phyloP scores from a whole-genome alignment of 2,888 invertebrate species.

The Peribatodes rhomboidaria region DNA sequence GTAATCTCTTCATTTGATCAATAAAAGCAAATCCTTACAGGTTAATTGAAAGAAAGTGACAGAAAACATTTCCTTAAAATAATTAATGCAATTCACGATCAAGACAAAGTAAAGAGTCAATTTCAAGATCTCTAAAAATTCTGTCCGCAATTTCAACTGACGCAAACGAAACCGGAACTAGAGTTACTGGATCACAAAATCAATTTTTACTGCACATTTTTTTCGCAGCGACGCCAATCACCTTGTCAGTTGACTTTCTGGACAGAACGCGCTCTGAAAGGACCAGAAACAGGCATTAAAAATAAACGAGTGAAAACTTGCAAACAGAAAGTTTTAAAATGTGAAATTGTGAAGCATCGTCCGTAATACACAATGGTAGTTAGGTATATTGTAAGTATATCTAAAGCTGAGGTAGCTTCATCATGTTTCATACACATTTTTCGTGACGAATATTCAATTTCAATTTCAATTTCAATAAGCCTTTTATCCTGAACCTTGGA shows the following conservation, averaged over 20 bases:
- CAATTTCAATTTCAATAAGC: too few species aligned
- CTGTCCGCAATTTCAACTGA: not conserved
- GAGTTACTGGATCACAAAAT: not conserved
- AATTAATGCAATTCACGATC: too few species aligned
- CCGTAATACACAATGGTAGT: not conserved
- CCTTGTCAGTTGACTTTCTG: not conserved
- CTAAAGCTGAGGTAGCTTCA: not conserved
- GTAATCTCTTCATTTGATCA: too few species aligned
- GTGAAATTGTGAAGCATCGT: not conserved
- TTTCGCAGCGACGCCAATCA: not conserved
- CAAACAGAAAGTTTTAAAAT: not conserved
- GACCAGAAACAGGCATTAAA: not conserved
- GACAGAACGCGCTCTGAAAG: not conserved
- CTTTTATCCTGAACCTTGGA: too few species aligned
- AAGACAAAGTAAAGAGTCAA: not conserved
- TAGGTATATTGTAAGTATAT: not conserved
- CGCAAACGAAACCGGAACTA: not conserved
- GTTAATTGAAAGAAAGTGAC: not conserved
- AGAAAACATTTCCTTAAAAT: not conserved
- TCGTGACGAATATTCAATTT: too few species aligned
- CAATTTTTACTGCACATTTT: not conserved
- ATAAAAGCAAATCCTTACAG: too few species aligned
- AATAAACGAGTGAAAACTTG: not conserved
- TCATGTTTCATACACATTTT: too few species aligned
- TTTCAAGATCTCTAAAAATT: not conserved